Conservation (phyloP, 1,140 invertebrate species). For the Drosophila suzukii region DNA sequence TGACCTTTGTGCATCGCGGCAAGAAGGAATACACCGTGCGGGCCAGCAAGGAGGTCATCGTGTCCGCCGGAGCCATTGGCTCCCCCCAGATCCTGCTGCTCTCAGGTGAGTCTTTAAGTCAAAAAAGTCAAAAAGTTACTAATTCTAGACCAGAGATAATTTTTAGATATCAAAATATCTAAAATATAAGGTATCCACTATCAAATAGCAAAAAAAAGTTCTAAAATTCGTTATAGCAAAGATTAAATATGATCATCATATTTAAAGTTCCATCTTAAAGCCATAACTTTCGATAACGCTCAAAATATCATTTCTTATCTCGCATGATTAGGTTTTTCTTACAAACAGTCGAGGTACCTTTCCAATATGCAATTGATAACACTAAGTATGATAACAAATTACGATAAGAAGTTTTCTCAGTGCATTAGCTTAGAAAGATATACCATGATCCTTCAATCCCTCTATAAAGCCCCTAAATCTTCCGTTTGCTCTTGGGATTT, state of each 20-base stretch:
- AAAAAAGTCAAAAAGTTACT: neutral
- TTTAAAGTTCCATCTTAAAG: neutral
- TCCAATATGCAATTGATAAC: constrained; percentile 1
- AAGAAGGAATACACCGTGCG: constrained; percentile 66
- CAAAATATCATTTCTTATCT: neutral
- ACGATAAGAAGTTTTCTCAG: neutral
- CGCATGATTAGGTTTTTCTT: neutral
- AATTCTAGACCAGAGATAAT: no score
- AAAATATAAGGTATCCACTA: no score
- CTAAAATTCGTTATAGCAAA: no score
- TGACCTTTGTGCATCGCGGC: constrained; percentile 90
- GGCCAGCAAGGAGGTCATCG: constrained; percentile 84
- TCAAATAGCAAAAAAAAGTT: no score
- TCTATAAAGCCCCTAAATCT: constrained; percentile 1
- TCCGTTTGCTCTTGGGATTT: neutral
- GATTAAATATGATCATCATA: neutral
- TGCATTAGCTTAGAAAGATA: neutral
- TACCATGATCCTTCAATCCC: constrained; percentile 8
- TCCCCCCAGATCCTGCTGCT: constrained; percentile 88
- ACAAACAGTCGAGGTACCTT: neutral
- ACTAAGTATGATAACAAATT: neutral
- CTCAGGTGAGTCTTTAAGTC: constrained; percentile 60
- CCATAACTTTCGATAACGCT: neutral
- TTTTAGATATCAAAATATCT: no score
- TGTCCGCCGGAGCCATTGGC: constrained; percentile 86